Conservation (phyloP, 92 coral and sea anemone species). For the Pocillopora meandrina region DNA sequence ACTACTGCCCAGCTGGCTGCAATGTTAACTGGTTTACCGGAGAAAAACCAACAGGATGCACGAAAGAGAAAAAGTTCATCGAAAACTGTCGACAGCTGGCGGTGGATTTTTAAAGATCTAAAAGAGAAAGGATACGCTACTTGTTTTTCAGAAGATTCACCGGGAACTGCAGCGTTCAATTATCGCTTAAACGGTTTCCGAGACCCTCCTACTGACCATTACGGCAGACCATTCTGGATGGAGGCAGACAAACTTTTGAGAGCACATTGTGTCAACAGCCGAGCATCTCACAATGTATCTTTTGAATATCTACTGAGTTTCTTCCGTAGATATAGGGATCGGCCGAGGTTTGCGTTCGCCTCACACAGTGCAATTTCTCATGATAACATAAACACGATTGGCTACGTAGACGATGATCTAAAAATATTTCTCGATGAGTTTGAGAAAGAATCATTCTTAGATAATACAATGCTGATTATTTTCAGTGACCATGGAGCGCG, state of each 20-base stretch:
- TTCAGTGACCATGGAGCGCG: slow-evolving; percentile 90
- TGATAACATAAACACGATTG: slow-evolving; percentile 51
- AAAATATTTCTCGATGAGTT: slow-evolving; percentile 45
- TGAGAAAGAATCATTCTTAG: slow-evolving; percentile 50
- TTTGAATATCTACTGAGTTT: slow-evolving; percentile 61
- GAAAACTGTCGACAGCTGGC: slow-evolving; percentile 68
- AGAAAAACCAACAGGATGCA: slow-evolving; percentile 73
- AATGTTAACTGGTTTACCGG: slow-evolving; percentile 78
- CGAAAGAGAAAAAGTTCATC: slow-evolving; percentile 62
- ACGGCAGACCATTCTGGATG: slow-evolving; percentile 63
- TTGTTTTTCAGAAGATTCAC: slow-evolving; percentile 58
- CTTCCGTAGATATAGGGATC: slow-evolving; percentile 51
- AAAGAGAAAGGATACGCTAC: slow-evolving; percentile 65
- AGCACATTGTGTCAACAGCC: slow-evolving; percentile 46
- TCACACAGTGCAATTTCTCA: slow-evolving; percentile 70
- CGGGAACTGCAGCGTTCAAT: slow-evolving; percentile 43
- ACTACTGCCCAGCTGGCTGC: slow-evolving; percentile 83
- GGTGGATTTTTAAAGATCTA: slow-evolving; percentile 72
- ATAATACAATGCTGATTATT: slow-evolving; percentile 64
- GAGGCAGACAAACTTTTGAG: slow-evolving; percentile 9
- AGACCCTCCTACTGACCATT: slow-evolving; percentile 70
- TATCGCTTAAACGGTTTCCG: slow-evolving; percentile 56
- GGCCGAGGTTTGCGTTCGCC: slow-evolving; percentile 50
- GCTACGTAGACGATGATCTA: slow-evolving; percentile 66
- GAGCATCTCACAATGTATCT: slow-evolving; percentile 56